phyloP scores from a whole-genome alignment of 2,888 invertebrate genomes.

The Tiliacea aurago region DNA sequence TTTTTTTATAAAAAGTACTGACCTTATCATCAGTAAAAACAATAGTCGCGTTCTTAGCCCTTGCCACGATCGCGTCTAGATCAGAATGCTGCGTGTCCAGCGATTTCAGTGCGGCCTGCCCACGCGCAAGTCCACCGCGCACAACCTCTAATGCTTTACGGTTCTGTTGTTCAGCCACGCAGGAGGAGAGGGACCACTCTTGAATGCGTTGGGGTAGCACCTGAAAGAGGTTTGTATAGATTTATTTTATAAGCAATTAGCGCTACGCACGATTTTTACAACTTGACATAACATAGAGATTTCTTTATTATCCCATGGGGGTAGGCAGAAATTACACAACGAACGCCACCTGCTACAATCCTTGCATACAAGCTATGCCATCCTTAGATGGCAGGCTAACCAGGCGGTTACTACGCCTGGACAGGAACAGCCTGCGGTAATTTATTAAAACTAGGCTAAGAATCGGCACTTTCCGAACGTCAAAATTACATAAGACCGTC shows the following conservation, averaged over 20 bases:
- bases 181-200: conserved; percentile 97
- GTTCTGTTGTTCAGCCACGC: conserved; percentile 96
- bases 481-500: no score
- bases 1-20: no score
- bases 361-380: no score
- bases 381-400: no score
- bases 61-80: conserved; percentile 94
- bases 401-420: no score
- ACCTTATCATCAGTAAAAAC: conserved; percentile 91
- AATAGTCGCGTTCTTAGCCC: conserved; percentile 92
- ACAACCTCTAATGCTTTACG: conserved; percentile 93
- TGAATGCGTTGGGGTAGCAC: conserved; percentile 97
- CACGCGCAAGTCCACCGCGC: conserved; percentile 94
- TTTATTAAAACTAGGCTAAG: no score
- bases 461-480: no score
- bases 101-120: conserved; percentile 94
- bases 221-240: conserved; percentile 74
- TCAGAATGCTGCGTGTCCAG: conserved; percentile 94
- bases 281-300: neutral
- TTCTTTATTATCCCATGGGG: neutral
- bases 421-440: no score
- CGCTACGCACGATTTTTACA: neutral
- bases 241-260: neutral
- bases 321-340: no score
- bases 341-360: neutral